These are phyloP conservation scores for Drosophila hamatofila DNA, from an alignment of 2,888 invertebrate species.

Conservation along the genomic window DNA sequence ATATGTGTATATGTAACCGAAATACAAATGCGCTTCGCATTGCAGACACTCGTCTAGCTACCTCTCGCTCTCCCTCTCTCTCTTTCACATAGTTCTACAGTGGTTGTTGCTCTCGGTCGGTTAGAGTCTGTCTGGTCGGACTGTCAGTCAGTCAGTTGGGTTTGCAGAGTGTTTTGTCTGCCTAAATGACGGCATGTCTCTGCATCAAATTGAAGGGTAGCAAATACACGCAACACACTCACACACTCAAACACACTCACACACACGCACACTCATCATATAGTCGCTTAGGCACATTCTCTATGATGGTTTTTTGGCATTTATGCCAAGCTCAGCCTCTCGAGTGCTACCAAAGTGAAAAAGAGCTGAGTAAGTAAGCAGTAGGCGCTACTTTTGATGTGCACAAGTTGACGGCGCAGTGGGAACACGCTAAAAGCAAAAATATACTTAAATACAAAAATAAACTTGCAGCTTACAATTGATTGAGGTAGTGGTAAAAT, in stretches of 20 bases:
- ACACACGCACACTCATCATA: conserved; percentile 6
- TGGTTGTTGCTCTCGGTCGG: conserved; percentile 18
- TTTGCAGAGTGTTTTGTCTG: conserved; percentile 61
- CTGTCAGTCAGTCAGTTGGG: conserved; percentile 53
- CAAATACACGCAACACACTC: conserved; percentile 41
- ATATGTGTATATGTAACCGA: conserved; percentile 30
- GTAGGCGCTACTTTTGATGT: conserved; percentile 42
- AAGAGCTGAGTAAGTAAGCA: conserved; percentile 54
- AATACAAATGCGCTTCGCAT: conserved; percentile 68
- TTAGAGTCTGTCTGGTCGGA: conserved; percentile 5
- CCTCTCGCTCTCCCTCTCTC: not conserved
- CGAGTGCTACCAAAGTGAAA: conserved; percentile 59
- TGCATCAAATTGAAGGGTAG: conserved; percentile 74
- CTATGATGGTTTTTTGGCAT: conserved; percentile 64
- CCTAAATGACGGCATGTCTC: conserved; percentile 69
- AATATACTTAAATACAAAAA: not conserved
- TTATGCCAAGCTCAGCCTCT: conserved; percentile 62
- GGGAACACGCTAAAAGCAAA: conserved; percentile 4
- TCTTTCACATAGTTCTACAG: conserved; percentile 23
- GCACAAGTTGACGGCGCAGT: conserved; percentile 25
- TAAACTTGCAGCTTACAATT: not conserved
- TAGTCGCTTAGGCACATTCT: conserved; percentile 38
- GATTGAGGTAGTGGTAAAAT: not conserved
- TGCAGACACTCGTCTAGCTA: conserved; percentile 35
- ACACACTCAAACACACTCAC: conserved; percentile 6